Evolutionary conservation across 2,888 invertebrate genomes (phyloP).

Genomic region (Pheosia gnoma): DNA sequence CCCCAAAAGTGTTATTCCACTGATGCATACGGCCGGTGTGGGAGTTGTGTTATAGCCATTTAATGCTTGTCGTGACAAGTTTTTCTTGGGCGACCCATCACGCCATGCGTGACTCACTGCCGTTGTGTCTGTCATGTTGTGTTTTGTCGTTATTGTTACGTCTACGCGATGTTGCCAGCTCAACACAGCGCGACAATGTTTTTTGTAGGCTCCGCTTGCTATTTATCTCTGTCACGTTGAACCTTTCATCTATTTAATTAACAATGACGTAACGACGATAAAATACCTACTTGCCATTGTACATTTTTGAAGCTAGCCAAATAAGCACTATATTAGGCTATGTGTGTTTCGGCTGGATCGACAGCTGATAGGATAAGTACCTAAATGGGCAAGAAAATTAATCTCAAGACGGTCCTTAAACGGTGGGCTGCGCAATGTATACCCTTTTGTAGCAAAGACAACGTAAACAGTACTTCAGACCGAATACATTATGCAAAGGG

Average conservation of each 20-base stretch:
- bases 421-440: conserved; percentile 59
- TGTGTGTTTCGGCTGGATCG: conserved; percentile 33
- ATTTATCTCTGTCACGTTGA: conserved; percentile 10
- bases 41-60: conserved; percentile 32
- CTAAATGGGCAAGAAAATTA: conserved; percentile 39
- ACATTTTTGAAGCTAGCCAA: not conserved
- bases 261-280: not conserved
- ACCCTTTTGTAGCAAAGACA: conserved; percentile 34
- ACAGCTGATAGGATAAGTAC: conserved; percentile 36
- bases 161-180: conserved; percentile 56
- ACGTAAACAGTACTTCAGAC: conserved; percentile 55
- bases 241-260: conserved; percentile 8
- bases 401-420: conserved; percentile 47
- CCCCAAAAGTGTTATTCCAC: conserved; percentile 16
- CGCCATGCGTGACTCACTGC: conserved; percentile 66
- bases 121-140: conserved; percentile 28
- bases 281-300: not conserved
- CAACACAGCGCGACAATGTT: conserved; percentile 21
- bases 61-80: conserved; percentile 67
- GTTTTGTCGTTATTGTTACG: conserved; percentile 59
- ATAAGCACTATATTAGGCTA: conserved; percentile 16
- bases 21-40: conserved; percentile 14
- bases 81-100: conserved; percentile 63
- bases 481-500: conserved; percentile 65
- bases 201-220: conserved; percentile 24